Base-by-base conservation (phyloP, 1,140 invertebrate species). In the Hylaeus volcanicus region DNA sequence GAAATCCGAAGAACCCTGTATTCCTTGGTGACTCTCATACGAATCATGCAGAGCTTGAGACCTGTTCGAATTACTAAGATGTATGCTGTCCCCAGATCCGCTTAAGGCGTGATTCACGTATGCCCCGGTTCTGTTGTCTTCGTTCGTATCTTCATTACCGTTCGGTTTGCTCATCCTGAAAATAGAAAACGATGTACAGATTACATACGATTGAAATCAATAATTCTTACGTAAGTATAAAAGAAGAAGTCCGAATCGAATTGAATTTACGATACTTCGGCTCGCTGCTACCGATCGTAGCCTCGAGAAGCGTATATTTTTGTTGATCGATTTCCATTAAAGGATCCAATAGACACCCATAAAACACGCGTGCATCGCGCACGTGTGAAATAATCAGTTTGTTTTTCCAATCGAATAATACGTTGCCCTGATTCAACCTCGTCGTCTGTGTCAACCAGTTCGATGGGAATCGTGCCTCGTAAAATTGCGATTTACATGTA, bases 1-100 rank as follows among this genome's bases (percentile, higher is more conserved):
- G 64, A 94, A 93, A 77, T 93, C 92, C 8, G 93, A 93, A 63
- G 93, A 94, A n/a, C 93, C 92, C 72, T 91, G 91, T 56, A 91
- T 89, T 61, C 92, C 91, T 71, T 83, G 86, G 72, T 90, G 89
- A 12, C 74, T 82, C 43, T 88, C 87, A 55, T 85, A 83, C 1
- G 86, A 86, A 74, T 84, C 81, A 11, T 71, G 71, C 48, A 89
- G 48, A 37, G 70, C 84, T 26, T 48, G 26, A 37, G 77, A 56
- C n/a, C 78, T 79, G 60, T 88, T 89, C 3, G 88, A 65, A 48
- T 86, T 78, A 48, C 56, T 65, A 26, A 88, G 75, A 53, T 90
- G 88, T 53, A 92, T 81, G 68, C 88, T 92, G 55, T 85, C 89
- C 5, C 85, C 82, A 1, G 92, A 93, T 8, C 80, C 90, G 68